Base-by-base conservation (phyloP, 2,113 vertebrate species). In the Paralichthys olivaceus region DNA sequence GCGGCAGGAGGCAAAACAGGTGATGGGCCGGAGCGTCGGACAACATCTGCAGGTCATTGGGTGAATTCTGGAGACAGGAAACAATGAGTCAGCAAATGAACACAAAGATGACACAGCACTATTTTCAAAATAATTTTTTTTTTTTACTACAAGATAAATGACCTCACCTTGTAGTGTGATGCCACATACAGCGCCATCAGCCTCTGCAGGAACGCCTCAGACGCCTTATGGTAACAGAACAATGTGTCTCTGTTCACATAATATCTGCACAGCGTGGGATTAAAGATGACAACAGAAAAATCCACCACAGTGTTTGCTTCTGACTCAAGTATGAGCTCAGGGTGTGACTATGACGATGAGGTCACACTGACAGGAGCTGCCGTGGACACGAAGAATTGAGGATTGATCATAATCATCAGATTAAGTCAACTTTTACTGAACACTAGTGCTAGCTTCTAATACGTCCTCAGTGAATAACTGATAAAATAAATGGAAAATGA, bases 111-210 rank as follows among this genome's bases (percentile, higher is more conserved):
- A 59, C 4, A 15, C 3, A 26, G 5, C 13, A 32, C 0, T 23
- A 7, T 23, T 51, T 5, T 13, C 9, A 9, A 7, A 29, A 40
- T 20, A 57, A 69, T 60, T 34, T 45, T 4, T 22, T 47, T 17
- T 37, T 17, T 37, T 8, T 5, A 54, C 22, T 22, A 14, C 22
- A 11, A 22, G 23, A 25, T 26, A 34, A n/a, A 22, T 7, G 1
- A 12, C 17, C 75, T 59, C 84, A 98, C 98, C 96, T 99, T 99
- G 89, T 99, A 99, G 86, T 99, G 98, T 2, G 98, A 99, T 12
- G 98, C 96, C 77, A 99, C 98, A 1, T 97, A 99, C 0, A 99
- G 96, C n/a, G 97, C 96, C 97, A 99, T 97, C 7, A 99, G 86
- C 37, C 97, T 93, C 79, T 99, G 98, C 32, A 99, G 95, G 71